phyloP scores from a whole-genome alignment of 2,797 vertebrate genomes.

The Antrozous pallidus region DNA sequence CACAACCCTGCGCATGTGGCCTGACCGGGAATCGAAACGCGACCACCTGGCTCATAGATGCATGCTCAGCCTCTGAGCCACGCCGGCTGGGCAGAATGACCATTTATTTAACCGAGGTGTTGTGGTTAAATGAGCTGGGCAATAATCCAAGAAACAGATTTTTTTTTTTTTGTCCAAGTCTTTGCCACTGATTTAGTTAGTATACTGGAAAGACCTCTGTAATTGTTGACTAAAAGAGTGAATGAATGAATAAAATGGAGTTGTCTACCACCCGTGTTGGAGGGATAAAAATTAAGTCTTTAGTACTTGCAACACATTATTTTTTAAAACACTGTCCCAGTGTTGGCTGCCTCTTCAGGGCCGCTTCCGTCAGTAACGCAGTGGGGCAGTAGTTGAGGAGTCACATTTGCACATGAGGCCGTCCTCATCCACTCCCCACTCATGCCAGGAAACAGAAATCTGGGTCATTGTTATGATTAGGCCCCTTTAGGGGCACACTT shows the following conservation, averaged over 20 bases:
- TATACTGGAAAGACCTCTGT: slow-evolving; percentile 3
- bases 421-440: background rate
- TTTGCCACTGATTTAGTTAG: background rate
- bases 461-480: background rate
- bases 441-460: background rate
- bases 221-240: background rate
- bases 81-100: background rate
- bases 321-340: no score
- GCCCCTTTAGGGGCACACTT: background rate
- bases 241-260: background rate
- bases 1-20: no score
- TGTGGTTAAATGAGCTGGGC: slow-evolving; percentile 31
- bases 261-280: background rate
- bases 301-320: background rate
- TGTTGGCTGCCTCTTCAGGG: background rate
- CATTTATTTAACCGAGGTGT: background rate
- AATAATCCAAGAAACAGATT: background rate
- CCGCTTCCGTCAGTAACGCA: background rate
- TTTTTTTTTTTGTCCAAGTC: background rate
- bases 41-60: no score
- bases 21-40: no score
- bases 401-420: background rate
- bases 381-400: background rate
- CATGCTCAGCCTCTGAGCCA: background rate
- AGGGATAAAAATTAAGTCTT: slow-evolving; percentile 28